Evolutionary conservation across 2,113 vertebrate species (phyloP), one percentile per base, ranked within the genome.

Genomic region (Lasiurus borealis): DNA sequence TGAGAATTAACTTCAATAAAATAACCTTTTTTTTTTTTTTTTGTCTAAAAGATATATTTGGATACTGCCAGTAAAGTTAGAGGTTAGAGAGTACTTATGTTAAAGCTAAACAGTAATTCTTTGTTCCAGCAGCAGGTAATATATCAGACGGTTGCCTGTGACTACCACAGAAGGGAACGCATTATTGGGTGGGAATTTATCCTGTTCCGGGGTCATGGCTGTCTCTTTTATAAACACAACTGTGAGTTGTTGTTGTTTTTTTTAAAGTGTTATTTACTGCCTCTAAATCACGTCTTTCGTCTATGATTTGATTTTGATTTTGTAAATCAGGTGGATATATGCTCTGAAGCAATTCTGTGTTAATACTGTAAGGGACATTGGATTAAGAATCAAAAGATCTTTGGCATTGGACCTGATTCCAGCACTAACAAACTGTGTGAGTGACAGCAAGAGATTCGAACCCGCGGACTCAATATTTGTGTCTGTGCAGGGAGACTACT

Each of bases 1-100:
- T 89, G 48, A 96, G 87, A 94, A 94, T 18, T 90, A 83, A 52
- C 75, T 81, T 73, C 25, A 78, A 31, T 78, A 82, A 92, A 84
- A 93, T 84, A 27, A 85, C 71, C 34, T 86, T 54, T 72, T 83
- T 80, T 68, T 25, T 83, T n/a, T n/a, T n/a, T 68, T 68, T 88
- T 76, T 68, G 52, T 68, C 80, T 92, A 90, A 85, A 88, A 72
- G 34, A 78, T 81, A 23, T 50, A 85, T 90, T 88, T 88, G n/a
- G 36, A 59, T 71, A 92, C 11, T 87, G 52, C 15, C 48, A 76
- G 46, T 76, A 40, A 82, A 29, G 80, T 94, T n/a, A 80, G 40
- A 82, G 34, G 76, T 95, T 29, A 69, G 46, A 64, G 9, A 14
- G 23, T 44, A 57, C 21, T 93, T 69, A 50, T 3, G 44, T 57